Evolutionary conservation across 1,140 invertebrate genomes (phyloP), one percentile per base, ranked within the genome.

Genomic region (Bombus confusus): DNA sequence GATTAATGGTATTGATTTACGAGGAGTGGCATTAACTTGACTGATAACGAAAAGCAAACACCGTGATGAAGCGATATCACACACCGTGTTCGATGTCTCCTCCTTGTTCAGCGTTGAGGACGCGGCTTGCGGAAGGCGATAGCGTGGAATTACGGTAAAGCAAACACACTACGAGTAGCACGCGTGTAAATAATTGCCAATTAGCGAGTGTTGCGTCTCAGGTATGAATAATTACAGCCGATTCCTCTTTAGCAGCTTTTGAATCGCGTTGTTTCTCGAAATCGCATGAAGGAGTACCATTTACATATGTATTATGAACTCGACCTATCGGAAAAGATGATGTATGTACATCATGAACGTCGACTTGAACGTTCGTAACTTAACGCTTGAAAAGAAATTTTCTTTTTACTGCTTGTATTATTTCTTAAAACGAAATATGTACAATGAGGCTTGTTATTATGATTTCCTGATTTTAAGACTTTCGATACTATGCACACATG

Each of bases 171-270:
- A 59, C 71, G 71, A 75, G 39, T n/a, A 72, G 52, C 22, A 15
- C 82, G 52, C 66, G 75, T 84, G 52, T 84, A 79, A 71, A 84
- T 71, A 69, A 84, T 72, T 72, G 66, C 66, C 76, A 85, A 80
- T 85, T 72, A 72, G 68, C 47, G 52, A 79, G 31, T n/a, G 37
- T 84, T 34, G 62, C 34, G 37, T 78, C 74, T 84, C n/a, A 3
- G 2, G 37, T 57, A 57, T 47, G 34, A 77, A 64, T 68, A 77
- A 69, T 83, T 69, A 77, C 31, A 68, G 13, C 2, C 39, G 31
- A 39, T 66, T n/a, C n/a, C 3, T n/a, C 3, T 39, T 79, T 47
- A 18, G 31, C 31, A 31, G 37, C 28, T 52, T 64, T 41, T 22
- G 13, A 15, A 31, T 13, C 10, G 66, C 28, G 41, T 62, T n/a